These are phyloP conservation scores for Patiria pectinifera DNA, from an alignment of 53 echinoderm and acorn worm genomes.

Conservation along the genomic window DNA sequence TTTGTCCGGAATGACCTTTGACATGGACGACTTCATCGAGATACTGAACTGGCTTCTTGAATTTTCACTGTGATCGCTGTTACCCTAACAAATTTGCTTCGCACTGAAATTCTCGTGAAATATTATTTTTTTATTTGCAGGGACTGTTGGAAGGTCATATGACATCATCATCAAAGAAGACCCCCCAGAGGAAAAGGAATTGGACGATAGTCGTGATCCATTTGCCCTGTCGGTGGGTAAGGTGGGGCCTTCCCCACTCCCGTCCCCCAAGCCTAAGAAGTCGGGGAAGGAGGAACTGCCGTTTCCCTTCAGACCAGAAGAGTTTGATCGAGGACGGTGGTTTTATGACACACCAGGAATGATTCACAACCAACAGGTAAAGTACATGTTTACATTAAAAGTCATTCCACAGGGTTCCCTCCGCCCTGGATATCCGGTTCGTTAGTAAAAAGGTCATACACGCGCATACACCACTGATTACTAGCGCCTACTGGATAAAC, in stretches of 20 bases:
- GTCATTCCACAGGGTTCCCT: too few relatives aligned
- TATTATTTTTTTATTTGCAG: slow-evolving; percentile 10
- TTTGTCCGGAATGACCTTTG: too few relatives aligned
- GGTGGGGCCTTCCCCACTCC: slow-evolving; percentile 14
- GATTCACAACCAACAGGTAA: slow-evolving; percentile 87
- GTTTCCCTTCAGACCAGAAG: slow-evolving; percentile 49
- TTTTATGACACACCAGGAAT: slow-evolving; percentile 96
- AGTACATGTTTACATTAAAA: too few relatives aligned
- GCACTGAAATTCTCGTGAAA: too few relatives aligned
- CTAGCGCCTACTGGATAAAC: too few relatives aligned
- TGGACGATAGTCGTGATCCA: slow-evolving; percentile 4
- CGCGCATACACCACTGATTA: too few relatives aligned
- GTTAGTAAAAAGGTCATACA: too few relatives aligned
- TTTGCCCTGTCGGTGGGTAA: slow-evolving; percentile 13
- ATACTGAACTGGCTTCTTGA: too few relatives aligned
- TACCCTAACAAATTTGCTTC: too few relatives aligned
- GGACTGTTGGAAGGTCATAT: slow-evolving; percentile 64
- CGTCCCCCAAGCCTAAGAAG: not conserved
- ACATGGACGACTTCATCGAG: too few relatives aligned
- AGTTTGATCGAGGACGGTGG: slow-evolving; percentile 79
- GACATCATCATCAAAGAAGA: slow-evolving; percentile 26
- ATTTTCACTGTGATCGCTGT: too few relatives aligned
- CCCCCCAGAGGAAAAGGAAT: not conserved
- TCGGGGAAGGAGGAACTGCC: slow-evolving; percentile 20
- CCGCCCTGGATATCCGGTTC: too few relatives aligned